phyloP scores from a whole-genome alignment of 53 echinoderm and acorn worm species.

The Hippasteria phrygiana region DNA sequence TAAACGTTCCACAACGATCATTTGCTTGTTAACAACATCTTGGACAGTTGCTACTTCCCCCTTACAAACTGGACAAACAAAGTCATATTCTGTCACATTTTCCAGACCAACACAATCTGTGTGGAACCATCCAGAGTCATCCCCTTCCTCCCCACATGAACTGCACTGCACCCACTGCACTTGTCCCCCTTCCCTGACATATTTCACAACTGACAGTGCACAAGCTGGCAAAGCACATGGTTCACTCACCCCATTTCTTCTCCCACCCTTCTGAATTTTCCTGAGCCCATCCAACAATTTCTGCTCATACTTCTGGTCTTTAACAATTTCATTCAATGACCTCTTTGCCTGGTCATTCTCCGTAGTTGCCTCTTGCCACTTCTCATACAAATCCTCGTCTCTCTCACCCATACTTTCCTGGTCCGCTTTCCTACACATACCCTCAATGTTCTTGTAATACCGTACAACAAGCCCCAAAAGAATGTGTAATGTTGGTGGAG shows the following conservation, averaged over 20 bases:
- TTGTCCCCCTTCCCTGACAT: background rate
- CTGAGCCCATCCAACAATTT: background rate
- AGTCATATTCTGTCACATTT: background rate
- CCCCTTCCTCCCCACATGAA: background rate
- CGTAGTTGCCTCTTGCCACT: background rate
- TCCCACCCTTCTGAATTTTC: background rate
- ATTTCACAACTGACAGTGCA: conserved; percentile 1
- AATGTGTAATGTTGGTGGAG: conserved; percentile 23
- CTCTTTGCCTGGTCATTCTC: background rate
- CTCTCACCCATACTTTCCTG: conserved; percentile 16
- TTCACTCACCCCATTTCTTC: background rate
- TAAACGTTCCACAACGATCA: conserved; percentile 3
- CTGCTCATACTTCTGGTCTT: background rate
- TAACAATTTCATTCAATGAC: background rate
- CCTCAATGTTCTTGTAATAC: conserved; percentile 46
- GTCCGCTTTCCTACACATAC: conserved; percentile 22
- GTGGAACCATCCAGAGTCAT: conserved; percentile 64
- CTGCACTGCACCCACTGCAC: conserved; percentile 20
- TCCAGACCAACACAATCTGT: conserved; percentile 54
- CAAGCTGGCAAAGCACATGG: background rate
- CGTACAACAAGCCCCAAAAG: conserved; percentile 59
- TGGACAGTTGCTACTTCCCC: conserved; percentile 26
- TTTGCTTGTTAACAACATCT: conserved; percentile 33
- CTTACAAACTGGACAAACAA: conserved; percentile 50
- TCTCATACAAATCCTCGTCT: conserved; percentile 25